Evolutionary conservation across 2,888 invertebrate species (phyloP).

Genomic region (Mythimna vitellina): DNA sequence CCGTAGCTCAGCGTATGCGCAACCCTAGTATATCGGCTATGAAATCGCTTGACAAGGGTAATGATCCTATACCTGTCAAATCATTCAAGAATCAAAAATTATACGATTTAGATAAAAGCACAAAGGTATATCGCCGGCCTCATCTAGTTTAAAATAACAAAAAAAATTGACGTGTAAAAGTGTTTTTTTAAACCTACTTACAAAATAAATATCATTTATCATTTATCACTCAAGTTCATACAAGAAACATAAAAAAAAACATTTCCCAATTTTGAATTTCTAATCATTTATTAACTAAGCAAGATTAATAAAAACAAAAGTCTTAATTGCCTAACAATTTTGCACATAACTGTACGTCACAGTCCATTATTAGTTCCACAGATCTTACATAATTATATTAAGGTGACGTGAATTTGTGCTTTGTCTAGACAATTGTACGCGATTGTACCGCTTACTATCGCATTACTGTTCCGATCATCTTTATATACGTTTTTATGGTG

Average conservation of each 20-base stretch:
- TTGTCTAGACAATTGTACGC: constrained; percentile 22
- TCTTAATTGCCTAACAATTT: constrained; percentile 11
- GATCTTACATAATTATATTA: constrained; percentile 39
- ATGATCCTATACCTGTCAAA: neutral
- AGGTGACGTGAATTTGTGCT: constrained; percentile 30
- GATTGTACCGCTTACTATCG: constrained; percentile 25
- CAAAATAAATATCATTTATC: too few species aligned
- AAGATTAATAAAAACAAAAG: neutral
- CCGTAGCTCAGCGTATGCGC: too few species aligned
- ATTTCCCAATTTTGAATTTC: too few species aligned
- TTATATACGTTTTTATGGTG: constrained; percentile 25
- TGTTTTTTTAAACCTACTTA: too few species aligned
- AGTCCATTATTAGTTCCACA: constrained; percentile 36
- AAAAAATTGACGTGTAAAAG: too few species aligned
- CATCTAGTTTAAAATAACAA: too few species aligned
- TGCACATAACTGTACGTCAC: constrained; percentile 30
- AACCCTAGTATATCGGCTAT: too few species aligned
- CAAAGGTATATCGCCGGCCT: too few species aligned
- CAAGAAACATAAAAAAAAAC: neutral
- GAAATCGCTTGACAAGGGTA: too few species aligned
- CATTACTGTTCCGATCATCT: constrained; percentile 41
- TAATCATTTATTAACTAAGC: neutral
- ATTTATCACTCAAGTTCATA: too few species aligned
- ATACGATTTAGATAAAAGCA: too few species aligned
- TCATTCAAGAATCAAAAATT: neutral